A percentile compares a stretch with the other conserved stretches of the same genome.
Evolutionary conservation across 2,797 vertebrate genomes (phyloP).

Genomic region (Taeniopygia guttata): DNA sequence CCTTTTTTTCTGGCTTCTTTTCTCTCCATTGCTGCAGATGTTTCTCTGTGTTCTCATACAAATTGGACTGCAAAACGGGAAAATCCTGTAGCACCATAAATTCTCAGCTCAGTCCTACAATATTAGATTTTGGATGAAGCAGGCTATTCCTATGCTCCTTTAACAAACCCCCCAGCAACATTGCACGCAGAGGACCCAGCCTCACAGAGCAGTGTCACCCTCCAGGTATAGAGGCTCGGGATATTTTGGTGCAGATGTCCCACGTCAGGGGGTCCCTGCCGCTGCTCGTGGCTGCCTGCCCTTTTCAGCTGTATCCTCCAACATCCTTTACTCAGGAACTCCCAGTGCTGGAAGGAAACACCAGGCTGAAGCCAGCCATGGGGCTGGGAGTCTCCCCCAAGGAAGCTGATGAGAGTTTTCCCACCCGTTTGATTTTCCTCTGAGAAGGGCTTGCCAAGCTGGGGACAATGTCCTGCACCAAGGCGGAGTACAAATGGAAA

Average conservation of each 20-base stretch:
- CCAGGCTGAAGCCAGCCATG: neutral
- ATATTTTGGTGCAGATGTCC: accelerated
- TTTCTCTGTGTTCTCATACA: neutral
- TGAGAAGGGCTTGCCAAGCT: neutral
- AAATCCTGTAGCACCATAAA: neutral
- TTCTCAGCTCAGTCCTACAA: neutral
- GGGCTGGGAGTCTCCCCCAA: neutral
- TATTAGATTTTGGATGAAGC: neutral
- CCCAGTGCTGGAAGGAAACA: neutral
- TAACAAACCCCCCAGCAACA: neutral
- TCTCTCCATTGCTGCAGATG: neutral
- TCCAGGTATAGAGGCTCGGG: accelerated
- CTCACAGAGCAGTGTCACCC: neutral
- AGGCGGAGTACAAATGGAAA: neutral
- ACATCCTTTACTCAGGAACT: neutral
- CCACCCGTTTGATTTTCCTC: neutral
- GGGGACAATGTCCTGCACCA: accelerated
- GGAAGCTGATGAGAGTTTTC: neutral
- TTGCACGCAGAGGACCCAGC: neutral
- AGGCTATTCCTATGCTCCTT: accelerated
- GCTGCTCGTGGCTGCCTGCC: accelerated
- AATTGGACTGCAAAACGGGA: neutral
- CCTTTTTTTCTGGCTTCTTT: neutral
- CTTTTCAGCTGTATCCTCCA: neutral
- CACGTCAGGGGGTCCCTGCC: accelerated